Conservation (phyloP, 1,140 invertebrate species). For the Luehdorfia chinensis region DNA sequence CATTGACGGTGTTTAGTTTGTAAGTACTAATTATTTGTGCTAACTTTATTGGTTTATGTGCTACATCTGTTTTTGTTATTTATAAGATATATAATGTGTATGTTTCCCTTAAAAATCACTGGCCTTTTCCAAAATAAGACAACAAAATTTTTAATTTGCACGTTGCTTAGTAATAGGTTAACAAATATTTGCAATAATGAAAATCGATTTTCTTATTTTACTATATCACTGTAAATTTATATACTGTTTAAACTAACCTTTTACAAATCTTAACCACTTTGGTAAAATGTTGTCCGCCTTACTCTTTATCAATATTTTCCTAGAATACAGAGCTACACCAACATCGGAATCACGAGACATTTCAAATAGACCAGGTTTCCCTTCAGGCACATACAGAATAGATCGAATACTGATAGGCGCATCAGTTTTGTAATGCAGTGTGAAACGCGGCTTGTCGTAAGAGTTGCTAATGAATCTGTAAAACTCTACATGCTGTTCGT, state of each 20-base stretch:
- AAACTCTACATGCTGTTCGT: slow-evolving; percentile 94
- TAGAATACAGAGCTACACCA: slow-evolving; percentile 92
- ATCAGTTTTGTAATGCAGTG: slow-evolving; percentile 92
- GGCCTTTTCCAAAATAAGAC: too few relatives aligned
- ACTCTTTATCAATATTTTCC: slow-evolving; percentile 93
- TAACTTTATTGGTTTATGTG: too few relatives aligned
- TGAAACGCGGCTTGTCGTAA: slow-evolving; percentile 91
- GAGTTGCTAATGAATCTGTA: slow-evolving; percentile 91
- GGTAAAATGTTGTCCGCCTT: slow-evolving; percentile 94
- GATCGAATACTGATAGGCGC: slow-evolving; percentile 94
- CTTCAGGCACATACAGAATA: slow-evolving; percentile 95
- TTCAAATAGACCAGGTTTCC: slow-evolving; percentile 93
- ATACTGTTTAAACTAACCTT: slow-evolving; percentile 86
- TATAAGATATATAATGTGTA: too few relatives aligned
- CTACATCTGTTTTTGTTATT: too few relatives aligned
- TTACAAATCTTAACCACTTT: slow-evolving; percentile 96
- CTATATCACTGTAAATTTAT: too few relatives aligned
- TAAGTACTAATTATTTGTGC: too few relatives aligned
- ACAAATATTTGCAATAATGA: too few relatives aligned
- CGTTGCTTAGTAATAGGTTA: too few relatives aligned
- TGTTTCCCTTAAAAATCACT: too few relatives aligned
- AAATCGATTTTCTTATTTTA: too few relatives aligned
- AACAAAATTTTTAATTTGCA: too few relatives aligned
- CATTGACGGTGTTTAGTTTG: too few relatives aligned
- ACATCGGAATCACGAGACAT: slow-evolving; percentile 89